Evolutionary conservation across 2,888 invertebrate species (phyloP).

Genomic region (Teleogryllus oceanicus): DNA sequence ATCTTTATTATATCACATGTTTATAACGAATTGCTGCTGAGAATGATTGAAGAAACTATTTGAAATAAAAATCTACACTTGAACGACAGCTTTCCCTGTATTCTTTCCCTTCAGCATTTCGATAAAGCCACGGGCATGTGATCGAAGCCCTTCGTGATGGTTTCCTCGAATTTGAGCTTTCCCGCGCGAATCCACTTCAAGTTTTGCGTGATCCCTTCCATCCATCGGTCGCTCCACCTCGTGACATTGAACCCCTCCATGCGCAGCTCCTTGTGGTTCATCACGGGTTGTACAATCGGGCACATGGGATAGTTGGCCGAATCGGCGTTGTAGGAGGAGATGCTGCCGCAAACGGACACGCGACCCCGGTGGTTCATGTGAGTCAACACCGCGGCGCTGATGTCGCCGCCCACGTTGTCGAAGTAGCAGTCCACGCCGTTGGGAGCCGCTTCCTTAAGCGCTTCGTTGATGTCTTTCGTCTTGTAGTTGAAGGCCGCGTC

Average conservation of each 20-base stretch:
- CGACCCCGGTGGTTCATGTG: constrained; percentile 62
- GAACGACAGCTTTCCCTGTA: constrained; percentile 67
- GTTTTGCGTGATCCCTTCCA: constrained; percentile 62
- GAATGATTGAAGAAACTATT: too few relatives aligned
- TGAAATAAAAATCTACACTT: constrained; percentile 46
- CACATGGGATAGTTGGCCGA: not conserved
- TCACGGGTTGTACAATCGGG: constrained; percentile 53
- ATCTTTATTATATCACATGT: too few relatives aligned
- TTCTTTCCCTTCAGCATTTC: constrained; percentile 63
- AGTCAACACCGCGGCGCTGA: constrained; percentile 56
- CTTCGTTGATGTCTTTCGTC: constrained; percentile 53
- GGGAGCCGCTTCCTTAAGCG: constrained; percentile 61
- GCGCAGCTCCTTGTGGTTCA: constrained; percentile 58
- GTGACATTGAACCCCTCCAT: constrained; percentile 60
- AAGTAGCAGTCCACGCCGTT: constrained; percentile 73
- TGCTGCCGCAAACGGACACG: constrained; percentile 63
- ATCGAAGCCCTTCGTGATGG: constrained; percentile 67
- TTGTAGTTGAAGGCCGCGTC: constrained; percentile 74
- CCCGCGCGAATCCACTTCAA: constrained; percentile 58
- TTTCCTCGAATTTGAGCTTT: constrained; percentile 41
- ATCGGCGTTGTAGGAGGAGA: constrained; percentile 57
- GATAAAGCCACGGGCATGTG: constrained; percentile 67
- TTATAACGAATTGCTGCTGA: too few relatives aligned
- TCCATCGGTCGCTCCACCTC: constrained; percentile 58
- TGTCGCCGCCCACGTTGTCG: constrained; percentile 71